Percentiles rank a stretch among this genome's conserved stretches.
Conservation (phyloP, 35 echinoderm and acorn worm species). For the Stichopus chloronotus region DNA sequence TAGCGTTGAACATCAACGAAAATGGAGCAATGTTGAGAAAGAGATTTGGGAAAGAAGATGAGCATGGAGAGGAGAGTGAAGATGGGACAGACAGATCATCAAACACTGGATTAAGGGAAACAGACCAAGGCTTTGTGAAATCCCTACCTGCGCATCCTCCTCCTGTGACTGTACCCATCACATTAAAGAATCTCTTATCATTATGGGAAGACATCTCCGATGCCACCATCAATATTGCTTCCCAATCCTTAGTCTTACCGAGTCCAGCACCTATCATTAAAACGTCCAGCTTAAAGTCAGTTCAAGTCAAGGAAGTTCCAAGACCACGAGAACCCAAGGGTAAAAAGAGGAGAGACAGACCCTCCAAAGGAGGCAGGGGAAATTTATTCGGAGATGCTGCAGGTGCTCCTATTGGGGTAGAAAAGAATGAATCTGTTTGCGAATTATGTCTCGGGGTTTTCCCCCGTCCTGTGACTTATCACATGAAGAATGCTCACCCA, state of each 20-base stretch:
- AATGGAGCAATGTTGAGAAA: conserved; percentile 52
- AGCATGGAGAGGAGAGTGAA: conserved; percentile 27
- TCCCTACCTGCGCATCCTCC: conserved; percentile 13
- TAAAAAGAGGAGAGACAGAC: conserved; percentile 92
- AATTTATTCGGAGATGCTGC: conserved; percentile 98
- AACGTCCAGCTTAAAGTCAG: conserved; percentile 52
- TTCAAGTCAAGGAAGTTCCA: conserved; percentile 72
- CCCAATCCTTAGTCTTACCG: conserved; percentile 87
- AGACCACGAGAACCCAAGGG: conserved; percentile 79
- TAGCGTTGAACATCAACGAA: conserved; percentile 46
- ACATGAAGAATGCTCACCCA: conserved; percentile 94
- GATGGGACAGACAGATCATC: conserved; percentile 61
- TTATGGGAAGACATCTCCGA: conserved; percentile 92
- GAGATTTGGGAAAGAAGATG: conserved; percentile 1
- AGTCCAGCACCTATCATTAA: conserved; percentile 93
- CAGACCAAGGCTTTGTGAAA: conserved; percentile 9
- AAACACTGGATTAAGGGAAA: conserved; percentile 56
- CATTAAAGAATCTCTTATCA: conserved; percentile 85
- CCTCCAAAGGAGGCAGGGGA: conserved; percentile 77
- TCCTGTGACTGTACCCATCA: conserved; percentile 67
- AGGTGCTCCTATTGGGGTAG: conserved; percentile 76
- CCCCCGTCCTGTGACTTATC: conserved; percentile 96
- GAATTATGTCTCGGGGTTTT: conserved; percentile 90
- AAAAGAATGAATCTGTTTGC: conserved; percentile 83
- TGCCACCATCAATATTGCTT: conserved; percentile 84